Evolutionary conservation across 2,888 invertebrate species (phyloP).

Genomic region (Ophion costatus): DNA sequence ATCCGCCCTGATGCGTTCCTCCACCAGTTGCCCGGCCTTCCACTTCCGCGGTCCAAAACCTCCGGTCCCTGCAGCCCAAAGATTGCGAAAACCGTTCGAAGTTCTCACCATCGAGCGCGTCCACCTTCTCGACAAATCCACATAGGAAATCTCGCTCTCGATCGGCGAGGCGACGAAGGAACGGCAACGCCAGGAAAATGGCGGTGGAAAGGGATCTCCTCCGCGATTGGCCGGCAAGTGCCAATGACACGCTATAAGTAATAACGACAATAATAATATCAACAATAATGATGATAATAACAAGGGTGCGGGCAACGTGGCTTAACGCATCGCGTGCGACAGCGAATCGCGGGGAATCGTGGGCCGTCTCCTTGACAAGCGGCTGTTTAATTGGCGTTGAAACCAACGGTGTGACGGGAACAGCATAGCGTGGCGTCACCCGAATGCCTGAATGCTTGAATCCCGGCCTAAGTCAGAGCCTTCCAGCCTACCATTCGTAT

Average conservation of each 20-base stretch:
- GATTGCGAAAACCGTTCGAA: too few species aligned
- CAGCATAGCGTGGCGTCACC: conserved; percentile 81
- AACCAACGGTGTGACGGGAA: conserved; percentile 83
- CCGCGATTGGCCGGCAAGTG: conserved; percentile 65
- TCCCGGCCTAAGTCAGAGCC: conserved; percentile 70
- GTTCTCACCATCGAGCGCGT: too few species aligned
- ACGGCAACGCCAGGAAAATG: conserved; percentile 52
- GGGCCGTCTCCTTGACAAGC: conserved; percentile 82
- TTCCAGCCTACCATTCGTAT: conserved; percentile 53
- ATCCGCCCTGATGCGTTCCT: too few species aligned
- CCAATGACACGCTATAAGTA: conserved; percentile 79
- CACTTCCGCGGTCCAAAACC: too few species aligned
- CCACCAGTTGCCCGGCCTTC: too few species aligned
- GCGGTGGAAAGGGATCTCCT: conserved; percentile 34
- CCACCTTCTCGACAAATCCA: too few species aligned
- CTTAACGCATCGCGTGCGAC: conserved; percentile 81
- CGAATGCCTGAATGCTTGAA: conserved; percentile 80
- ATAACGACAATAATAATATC: conserved; percentile 73
- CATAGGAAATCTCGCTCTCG: background rate
- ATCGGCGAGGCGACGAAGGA: background rate
- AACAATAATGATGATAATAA: conserved; percentile 31
- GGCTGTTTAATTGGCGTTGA: conserved; percentile 84
- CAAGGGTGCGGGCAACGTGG: conserved; percentile 65
- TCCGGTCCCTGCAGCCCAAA: too few species aligned
- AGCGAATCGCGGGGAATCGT: conserved; percentile 79